Evolutionary conservation across 2,888 invertebrate species (phyloP), one percentile per base, ranked within the genome.

Genomic region (Metacarcinus magister): DNA sequence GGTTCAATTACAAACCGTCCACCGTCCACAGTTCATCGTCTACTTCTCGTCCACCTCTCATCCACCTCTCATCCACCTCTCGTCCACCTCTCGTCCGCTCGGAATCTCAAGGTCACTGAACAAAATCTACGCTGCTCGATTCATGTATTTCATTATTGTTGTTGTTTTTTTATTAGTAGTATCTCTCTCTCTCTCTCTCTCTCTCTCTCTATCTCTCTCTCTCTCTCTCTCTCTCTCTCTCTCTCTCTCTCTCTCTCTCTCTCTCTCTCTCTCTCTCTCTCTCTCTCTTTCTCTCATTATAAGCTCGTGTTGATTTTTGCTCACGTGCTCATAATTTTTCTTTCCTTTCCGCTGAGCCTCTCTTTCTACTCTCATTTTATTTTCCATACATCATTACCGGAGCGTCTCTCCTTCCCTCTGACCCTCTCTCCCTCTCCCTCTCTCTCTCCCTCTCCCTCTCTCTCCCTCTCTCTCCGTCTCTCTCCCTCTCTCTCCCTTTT

Each of bases 381-480:
- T 46, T 39, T 46, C 43, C 46, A 3, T 90, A 90, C 39, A 2
- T 43, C 90, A 44, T 90, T 90, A 43, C 19, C 54, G 54, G 23
- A 44, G 44, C 19, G 39, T 91, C 32, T 28, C 32, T 75, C 44
- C 23, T 8, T 16, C 43, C 13, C 0, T 16, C 82, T 82, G 4
- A 32, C 82, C 19, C 82, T 82, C 82, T 82, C 82, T 48, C 92
- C 39, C 75, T 82, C 44, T 46, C 75, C 75, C 93, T 75, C 75
- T 93, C 75, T 75, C 67, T 75, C 60, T 60, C 75, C 23, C 67
- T 93, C 67, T 93, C 93, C 28, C 39, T 75, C n/a, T 60, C 67
- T 13, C 82, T 82, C 60, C 48, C 44, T 13, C 44, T 92, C 92
- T 46, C 32, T 48, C 92, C n/a, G 48, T 48, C 48, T 46, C 19